These are phyloP conservation scores for Muscicapa comitata DNA, from an alignment of 2,797 vertebrate genomes.

Conservation along the genomic window DNA sequence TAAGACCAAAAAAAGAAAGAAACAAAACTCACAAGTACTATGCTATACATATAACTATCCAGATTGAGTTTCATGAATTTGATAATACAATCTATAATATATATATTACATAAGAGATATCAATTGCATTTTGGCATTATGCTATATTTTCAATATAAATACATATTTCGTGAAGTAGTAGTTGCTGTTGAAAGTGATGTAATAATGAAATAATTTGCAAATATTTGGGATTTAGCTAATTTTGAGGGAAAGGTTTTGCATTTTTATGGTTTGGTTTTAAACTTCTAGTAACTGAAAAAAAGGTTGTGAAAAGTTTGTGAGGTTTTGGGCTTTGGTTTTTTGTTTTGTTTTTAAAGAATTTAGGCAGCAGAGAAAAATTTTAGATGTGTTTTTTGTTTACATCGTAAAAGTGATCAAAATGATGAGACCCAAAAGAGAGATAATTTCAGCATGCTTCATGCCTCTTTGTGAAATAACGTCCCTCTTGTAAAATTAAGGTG, in stretches of 20 bases:
- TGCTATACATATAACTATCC: background rate
- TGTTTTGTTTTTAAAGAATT: background rate
- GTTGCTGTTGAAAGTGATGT: background rate
- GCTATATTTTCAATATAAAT: background rate
- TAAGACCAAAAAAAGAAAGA: background rate
- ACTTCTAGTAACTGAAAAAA: background rate
- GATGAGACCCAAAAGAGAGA: background rate
- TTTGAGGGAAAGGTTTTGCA: background rate
- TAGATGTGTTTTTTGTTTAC: background rate
- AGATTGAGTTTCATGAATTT: background rate
- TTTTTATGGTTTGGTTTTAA: background rate
- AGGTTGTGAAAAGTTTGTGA: background rate
- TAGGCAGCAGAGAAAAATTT: background rate
- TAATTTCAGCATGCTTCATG: background rate
- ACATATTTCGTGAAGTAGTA: fast-evolving
- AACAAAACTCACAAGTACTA: background rate
- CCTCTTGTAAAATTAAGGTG: slow-evolving; percentile 17
- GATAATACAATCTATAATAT: background rate
- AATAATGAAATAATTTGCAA: background rate
- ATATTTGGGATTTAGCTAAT: background rate
- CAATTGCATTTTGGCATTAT: background rate
- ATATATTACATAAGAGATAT: background rate
- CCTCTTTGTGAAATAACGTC: background rate
- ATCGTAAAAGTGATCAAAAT: background rate
- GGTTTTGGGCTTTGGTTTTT: fast-evolving